These are phyloP conservation scores for Adelges cooleyi DNA, from an alignment of 1,140 invertebrate genomes.

Conservation along the genomic window DNA sequence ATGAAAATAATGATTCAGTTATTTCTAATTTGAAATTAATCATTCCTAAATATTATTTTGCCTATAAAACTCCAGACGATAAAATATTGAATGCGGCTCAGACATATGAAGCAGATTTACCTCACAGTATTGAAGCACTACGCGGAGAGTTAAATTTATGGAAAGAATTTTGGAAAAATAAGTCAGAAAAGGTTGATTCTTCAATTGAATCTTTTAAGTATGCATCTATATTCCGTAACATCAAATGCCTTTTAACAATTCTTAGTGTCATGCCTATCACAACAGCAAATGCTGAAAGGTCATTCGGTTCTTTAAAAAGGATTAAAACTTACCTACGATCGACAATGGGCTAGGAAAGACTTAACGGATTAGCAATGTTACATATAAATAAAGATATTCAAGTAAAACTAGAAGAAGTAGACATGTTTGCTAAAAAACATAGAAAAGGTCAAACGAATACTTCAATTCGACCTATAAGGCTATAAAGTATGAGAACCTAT, in stretches of 20 bases:
- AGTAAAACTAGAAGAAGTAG: too few species aligned
- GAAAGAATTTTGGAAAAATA: too few species aligned
- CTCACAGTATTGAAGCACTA: slow-evolving; percentile 2
- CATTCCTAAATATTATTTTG: slow-evolving; percentile 9
- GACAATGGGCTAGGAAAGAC: slow-evolving; percentile 23
- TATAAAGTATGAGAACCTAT: too few species aligned
- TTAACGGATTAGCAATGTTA: slow-evolving; percentile 31
- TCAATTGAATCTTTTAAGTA: neutral
- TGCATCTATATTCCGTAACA: neutral
- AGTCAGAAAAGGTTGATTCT: neutral
- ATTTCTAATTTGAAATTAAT: neutral
- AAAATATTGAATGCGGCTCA: neutral
- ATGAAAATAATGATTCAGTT: neutral
- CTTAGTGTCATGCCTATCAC: neutral
- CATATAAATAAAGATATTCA: slow-evolving; percentile 30
- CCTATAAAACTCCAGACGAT: neutral
- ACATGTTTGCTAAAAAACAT: too few species aligned
- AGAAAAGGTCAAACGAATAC: too few species aligned
- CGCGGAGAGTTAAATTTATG: neutral
- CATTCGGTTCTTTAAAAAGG: neutral
- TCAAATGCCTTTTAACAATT: neutral
- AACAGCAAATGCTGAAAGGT: neutral
- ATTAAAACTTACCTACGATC: neutral
- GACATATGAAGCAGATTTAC: slow-evolving; percentile 9
- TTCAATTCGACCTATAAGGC: too few species aligned